These are phyloP conservation scores for Leptosomus discolor DNA, from an alignment of 2,113 vertebrate species.

Conservation along the genomic window DNA sequence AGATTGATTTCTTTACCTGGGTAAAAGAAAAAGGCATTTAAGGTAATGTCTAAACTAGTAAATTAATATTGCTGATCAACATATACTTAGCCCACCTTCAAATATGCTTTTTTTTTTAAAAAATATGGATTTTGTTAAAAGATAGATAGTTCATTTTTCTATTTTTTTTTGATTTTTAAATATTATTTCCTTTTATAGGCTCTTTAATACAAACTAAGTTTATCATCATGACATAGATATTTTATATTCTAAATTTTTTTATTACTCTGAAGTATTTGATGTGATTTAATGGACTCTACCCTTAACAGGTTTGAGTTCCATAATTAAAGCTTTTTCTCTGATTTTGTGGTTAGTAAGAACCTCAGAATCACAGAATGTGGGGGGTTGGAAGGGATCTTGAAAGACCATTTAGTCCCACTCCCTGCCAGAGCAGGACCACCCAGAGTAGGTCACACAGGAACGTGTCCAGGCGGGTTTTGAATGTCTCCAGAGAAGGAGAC, in stretches of 20 bases:
- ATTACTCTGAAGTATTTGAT: neutral
- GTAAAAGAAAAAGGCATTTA: neutral
- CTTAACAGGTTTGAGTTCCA: neutral
- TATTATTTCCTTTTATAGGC: neutral
- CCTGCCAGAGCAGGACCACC: too few relatives aligned
- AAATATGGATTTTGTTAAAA: neutral
- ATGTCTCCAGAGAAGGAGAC: too few relatives aligned
- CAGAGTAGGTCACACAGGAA: too few relatives aligned
- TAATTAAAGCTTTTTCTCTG: neutral
- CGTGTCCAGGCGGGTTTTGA: too few relatives aligned
- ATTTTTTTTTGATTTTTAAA: neutral
- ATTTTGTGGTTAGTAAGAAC: neutral
- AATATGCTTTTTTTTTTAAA: neutral
- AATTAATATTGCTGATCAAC: neutral
- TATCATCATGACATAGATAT: neutral
- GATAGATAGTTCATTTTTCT: neutral
- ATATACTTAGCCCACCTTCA: neutral
- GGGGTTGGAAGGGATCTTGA: too few relatives aligned
- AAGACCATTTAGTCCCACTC: too few relatives aligned
- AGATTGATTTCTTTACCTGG: neutral
- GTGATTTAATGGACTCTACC: neutral
- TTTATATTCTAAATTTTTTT: neutral
- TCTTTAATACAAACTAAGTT: neutral
- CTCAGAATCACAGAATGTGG: too few relatives aligned
- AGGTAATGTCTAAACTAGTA: neutral